These are phyloP conservation scores for Raja brachyura DNA, from an alignment of 2,113 vertebrate genomes.

Conservation along the genomic window DNA sequence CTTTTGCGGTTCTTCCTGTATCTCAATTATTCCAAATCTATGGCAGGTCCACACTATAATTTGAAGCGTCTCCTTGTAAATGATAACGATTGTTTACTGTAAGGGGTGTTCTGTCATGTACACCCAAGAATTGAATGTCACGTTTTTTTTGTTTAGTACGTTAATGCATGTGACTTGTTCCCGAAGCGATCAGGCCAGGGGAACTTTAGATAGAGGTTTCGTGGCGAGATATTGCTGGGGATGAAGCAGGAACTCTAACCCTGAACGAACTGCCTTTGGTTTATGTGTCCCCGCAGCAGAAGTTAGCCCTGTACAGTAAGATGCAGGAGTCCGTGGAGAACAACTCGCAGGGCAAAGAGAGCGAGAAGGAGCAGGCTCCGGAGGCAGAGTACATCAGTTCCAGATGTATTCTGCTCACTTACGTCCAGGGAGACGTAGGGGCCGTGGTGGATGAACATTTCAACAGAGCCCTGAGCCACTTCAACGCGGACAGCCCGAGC, in stretches of 20 bases:
- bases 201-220: not conserved
- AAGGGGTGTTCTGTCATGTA: not conserved
- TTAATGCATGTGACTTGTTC: not conserved
- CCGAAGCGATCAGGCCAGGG: not conserved
- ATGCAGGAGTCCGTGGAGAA: constrained; percentile 87
- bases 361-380: constrained; percentile 78
- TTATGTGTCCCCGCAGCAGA: constrained; percentile 50
- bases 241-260: not conserved
- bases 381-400: constrained; percentile 96
- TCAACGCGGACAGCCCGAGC: constrained; percentile 66
- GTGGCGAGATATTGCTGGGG: not conserved
- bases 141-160: not conserved
- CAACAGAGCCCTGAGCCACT: constrained; percentile 89
- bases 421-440: constrained; percentile 91
- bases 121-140: not conserved
- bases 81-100: not conserved
- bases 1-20: not conserved
- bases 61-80: not conserved
- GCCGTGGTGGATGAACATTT: constrained; percentile 97
- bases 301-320: constrained; percentile 79
- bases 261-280: not conserved
- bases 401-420: constrained; percentile 94
- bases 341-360: constrained; percentile 54
- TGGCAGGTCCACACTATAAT: not conserved
- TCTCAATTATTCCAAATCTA: not conserved